phyloP scores from a whole-genome alignment of 2,113 vertebrate genomes.

The Sinocyclocheilus anshuiensis region DNA sequence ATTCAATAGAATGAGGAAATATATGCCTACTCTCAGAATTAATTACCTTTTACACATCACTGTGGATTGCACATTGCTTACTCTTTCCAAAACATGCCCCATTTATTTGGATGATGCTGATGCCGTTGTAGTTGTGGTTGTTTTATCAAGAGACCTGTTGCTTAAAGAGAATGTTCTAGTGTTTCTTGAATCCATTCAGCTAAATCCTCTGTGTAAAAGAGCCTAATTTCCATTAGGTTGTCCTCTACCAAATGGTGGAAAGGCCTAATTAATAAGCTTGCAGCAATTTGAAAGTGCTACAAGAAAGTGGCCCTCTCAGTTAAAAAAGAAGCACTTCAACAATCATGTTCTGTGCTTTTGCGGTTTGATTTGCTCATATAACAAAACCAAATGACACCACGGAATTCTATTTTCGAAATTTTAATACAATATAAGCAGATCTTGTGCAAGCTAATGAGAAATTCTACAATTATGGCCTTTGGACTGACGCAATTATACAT shows the following conservation, averaged over 20 bases:
- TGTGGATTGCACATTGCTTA: neutral
- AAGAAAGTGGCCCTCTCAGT: constrained; percentile 39
- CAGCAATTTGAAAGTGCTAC: neutral
- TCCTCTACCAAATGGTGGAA: neutral
- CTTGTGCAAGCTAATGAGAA: neutral
- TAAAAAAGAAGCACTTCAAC: constrained; percentile 56
- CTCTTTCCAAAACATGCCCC: neutral
- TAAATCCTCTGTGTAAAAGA: neutral
- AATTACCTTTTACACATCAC: neutral
- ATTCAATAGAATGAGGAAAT: no score
- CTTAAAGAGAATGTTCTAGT: neutral
- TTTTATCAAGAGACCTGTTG: neutral
- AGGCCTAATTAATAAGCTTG: neutral
- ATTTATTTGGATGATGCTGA: neutral
- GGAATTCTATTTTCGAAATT: no score
- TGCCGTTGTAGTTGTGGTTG: neutral
- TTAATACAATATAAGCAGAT: neutral
- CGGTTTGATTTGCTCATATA: no score
- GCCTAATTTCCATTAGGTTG: neutral
- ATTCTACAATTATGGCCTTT: neutral
- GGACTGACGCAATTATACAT: neutral
- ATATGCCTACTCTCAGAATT: neutral
- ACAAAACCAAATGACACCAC: neutral
- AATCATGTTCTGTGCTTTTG: no score
- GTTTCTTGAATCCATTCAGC: neutral